phyloP scores from a whole-genome alignment of 2,888 invertebrate species.

The Synergus itoensis region DNA sequence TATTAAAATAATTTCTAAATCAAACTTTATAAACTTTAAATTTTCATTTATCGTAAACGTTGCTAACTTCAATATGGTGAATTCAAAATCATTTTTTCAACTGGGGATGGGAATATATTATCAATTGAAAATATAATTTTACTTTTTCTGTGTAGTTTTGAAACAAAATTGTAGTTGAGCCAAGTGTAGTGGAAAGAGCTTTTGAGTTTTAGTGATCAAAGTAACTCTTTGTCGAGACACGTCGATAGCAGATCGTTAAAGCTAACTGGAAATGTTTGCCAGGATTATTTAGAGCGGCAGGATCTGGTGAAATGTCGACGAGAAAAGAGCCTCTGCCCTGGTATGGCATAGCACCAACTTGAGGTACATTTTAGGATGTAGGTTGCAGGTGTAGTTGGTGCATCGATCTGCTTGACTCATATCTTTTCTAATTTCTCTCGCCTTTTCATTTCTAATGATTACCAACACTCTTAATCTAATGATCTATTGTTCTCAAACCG shows the following conservation, averaged over 20 bases:
- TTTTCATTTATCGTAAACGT: too few species aligned
- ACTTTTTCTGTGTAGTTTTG: constrained; percentile 57
- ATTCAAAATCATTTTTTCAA: too few species aligned
- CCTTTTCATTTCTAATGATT: constrained; percentile 50
- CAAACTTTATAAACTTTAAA: too few species aligned
- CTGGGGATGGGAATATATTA: too few species aligned
- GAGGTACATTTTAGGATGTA: constrained; percentile 51
- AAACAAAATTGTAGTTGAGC: constrained; percentile 18
- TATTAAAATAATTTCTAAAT: too few species aligned
- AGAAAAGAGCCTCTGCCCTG: constrained; percentile 63
- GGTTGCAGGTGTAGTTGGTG: constrained; percentile 60
- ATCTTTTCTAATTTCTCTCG: constrained; percentile 42
- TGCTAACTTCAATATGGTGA: too few species aligned
- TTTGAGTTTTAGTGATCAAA: constrained; percentile 28
- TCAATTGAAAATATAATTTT: constrained; percentile 51
- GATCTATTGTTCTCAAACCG: too few species aligned
- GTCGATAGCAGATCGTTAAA: constrained; percentile 60
- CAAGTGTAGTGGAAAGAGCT: constrained; percentile 27
- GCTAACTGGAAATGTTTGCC: constrained; percentile 71
- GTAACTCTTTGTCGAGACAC: constrained; percentile 49
- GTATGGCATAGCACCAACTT: constrained; percentile 64
- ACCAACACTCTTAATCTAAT: neutral
- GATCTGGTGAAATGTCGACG: constrained; percentile 58
- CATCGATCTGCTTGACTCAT: constrained; percentile 68
- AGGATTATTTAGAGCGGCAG: constrained; percentile 68